Conservation (phyloP, 1,140 invertebrate species). For the Achroia grisella region DNA sequence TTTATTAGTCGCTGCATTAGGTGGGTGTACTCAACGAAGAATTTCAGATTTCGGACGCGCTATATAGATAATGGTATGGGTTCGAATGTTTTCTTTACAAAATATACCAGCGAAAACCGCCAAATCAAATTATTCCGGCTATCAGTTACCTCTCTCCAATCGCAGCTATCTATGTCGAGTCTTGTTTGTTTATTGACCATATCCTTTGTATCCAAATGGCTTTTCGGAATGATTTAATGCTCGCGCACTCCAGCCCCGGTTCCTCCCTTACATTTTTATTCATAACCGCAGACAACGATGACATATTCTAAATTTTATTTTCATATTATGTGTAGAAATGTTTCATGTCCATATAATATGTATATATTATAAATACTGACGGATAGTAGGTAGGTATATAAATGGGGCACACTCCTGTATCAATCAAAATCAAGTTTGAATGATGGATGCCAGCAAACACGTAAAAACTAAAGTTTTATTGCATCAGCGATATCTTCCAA, state of each 20-base stretch:
- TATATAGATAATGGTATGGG: conserved; percentile 26
- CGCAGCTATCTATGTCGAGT: conserved; percentile 34
- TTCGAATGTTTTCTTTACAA: conserved; percentile 25
- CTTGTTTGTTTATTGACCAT: conserved; percentile 58
- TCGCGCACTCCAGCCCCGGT: conserved; percentile 19
- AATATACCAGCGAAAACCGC: conserved; percentile 26
- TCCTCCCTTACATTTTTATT: conserved; percentile 32
- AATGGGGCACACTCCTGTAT: no score
- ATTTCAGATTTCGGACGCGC: conserved; percentile 32
- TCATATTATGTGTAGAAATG: background rate
- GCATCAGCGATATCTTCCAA: background rate
- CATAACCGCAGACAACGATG: conserved; percentile 4
- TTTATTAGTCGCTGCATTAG: conserved; percentile 62
- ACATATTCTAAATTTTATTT: background rate
- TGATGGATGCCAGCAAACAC: no score
- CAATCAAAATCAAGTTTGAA: no score
- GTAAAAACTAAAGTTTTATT: no score
- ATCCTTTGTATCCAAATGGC: conserved; percentile 51
- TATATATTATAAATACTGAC: no score
- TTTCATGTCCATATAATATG: no score
- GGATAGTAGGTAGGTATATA: no score
- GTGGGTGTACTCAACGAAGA: conserved; percentile 29
- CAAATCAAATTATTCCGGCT: conserved; percentile 37
- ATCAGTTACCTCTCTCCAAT: conserved; percentile 37
- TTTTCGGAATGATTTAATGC: conserved; percentile 50